phyloP scores from a whole-genome alignment of 23 tunicate species.

The Ciona savignyi region DNA sequence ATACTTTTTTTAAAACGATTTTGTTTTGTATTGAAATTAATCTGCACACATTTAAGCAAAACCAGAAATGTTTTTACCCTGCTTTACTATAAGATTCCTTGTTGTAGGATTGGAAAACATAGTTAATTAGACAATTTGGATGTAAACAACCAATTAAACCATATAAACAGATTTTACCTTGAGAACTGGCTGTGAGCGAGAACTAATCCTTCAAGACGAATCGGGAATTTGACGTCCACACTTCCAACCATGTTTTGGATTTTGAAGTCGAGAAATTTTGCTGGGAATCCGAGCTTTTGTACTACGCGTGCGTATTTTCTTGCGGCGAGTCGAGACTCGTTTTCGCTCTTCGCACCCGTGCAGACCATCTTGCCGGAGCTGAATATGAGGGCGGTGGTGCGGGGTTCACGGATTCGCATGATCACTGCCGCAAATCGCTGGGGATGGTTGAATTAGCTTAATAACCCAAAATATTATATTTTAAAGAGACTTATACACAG shows the following conservation, averaged over 20 bases:
- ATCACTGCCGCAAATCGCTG: constrained; percentile 99
- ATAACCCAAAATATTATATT: too few relatives aligned
- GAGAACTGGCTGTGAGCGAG: constrained; percentile 95
- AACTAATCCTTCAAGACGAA: constrained; percentile 85
- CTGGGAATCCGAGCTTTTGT: constrained; percentile 97
- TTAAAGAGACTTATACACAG: too few relatives aligned
- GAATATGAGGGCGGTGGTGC: constrained; percentile 98
- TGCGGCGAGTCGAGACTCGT: constrained; percentile 90
- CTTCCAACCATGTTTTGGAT: constrained; percentile 99
- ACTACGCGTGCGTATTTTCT: constrained; percentile 97
- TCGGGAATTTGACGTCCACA: constrained; percentile 98
- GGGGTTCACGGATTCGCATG: constrained; percentile 96
- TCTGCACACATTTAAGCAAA: too few relatives aligned
- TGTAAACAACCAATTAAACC: too few relatives aligned
- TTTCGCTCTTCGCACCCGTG: constrained; percentile 98
- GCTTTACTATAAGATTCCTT: too few relatives aligned
- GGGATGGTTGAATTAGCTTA: background rate
- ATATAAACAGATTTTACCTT: too few relatives aligned
- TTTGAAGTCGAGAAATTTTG: constrained; percentile 93
- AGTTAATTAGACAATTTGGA: too few relatives aligned
- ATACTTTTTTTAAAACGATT: too few relatives aligned
- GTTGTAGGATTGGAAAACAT: too few relatives aligned
- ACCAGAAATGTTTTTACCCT: too few relatives aligned
- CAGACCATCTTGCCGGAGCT: constrained; percentile 99
- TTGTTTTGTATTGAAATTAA: too few relatives aligned